A percentile compares a stretch with the other conserved stretches of the same genome.
These are phyloP conservation scores for Calameuta idolon DNA, from an alignment of 2,888 invertebrate genomes.

Conservation along the genomic window DNA sequence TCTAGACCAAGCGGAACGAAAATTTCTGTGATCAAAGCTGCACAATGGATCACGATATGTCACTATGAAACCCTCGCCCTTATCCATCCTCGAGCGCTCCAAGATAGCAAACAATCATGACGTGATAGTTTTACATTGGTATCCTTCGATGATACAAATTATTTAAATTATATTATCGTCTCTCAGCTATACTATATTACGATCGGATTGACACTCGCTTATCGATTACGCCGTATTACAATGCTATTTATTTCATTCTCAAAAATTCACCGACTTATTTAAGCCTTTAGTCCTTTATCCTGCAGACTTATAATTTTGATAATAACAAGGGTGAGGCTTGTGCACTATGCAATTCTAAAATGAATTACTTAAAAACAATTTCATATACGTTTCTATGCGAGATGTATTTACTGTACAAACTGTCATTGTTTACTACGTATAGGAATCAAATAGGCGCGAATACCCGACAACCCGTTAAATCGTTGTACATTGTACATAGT, in stretches of 20 bases:
- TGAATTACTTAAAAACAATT: constrained; percentile 1
- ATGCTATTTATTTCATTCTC: neutral
- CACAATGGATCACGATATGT: neutral
- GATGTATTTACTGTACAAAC: neutral
- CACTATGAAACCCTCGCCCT: neutral
- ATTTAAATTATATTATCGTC: neutral
- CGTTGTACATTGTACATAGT: neutral
- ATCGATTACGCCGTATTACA: neutral
- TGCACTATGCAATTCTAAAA: neutral
- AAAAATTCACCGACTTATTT: neutral
- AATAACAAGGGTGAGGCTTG: neutral
- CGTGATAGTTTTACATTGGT: neutral
- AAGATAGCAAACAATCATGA: neutral
- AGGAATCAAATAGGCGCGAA: neutral
- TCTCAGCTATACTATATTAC: neutral
- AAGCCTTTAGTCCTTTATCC: neutral
- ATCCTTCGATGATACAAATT: neutral
- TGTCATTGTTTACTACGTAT: neutral
- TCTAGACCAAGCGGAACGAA: neutral
- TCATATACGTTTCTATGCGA: neutral
- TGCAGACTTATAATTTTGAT: neutral
- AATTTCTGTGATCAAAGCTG: neutral
- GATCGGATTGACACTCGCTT: neutral
- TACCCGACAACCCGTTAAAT: neutral
- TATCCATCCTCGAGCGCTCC: neutral